Evolutionary conservation across 2,888 invertebrate genomes (phyloP), one percentile per base, ranked within the genome.

Genomic region (Allophyes oxyacanthae): DNA sequence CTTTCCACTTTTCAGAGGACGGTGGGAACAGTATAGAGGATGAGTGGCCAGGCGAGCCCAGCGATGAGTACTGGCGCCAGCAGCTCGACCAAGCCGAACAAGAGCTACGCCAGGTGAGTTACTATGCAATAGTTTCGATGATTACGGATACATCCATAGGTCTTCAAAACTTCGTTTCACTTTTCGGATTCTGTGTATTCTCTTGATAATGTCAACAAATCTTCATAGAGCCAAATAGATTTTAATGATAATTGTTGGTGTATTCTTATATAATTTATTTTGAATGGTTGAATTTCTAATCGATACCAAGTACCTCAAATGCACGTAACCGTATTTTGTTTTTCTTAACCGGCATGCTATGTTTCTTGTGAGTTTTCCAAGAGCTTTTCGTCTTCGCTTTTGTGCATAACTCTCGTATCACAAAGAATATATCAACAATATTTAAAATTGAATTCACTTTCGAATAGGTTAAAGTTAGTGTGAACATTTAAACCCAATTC

Each of bases 11-110:
- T 84, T 14, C 83, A 93, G 93, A 93, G 73, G 92, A 90, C 42
- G 92, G 92, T 53, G 93, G 92, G 15, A 90, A 93, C 78, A 93
- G 86, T 72, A 59, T 91, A 77, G 88, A 87, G 34, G 90, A 90
- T 32, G 86, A 85, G 40, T 94, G 95, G 91, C 92, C 94, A 10
- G 95, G 95, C 72, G 94, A 95, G 68, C 95, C 95, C 30, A 95
- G 90, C 68, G 90, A 92, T 45, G 88, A 95, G 11, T 95, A 95
- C 82, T 95, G 95, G 92, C 88, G 90, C 34, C 81, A 86, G 45
- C 89, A 94, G 63, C 88, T 95, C 32, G 94, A 95, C 70, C 79
- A 87, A 42, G 95, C 95, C 11, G 94, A 95, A 69, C 82, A 87
- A 55, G 92, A 94, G 62, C 84, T 95, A 64, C 91, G 91, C 81